Evolutionary conservation across 2,797 vertebrate genomes (phyloP).

Genomic region (Anableps anableps): DNA sequence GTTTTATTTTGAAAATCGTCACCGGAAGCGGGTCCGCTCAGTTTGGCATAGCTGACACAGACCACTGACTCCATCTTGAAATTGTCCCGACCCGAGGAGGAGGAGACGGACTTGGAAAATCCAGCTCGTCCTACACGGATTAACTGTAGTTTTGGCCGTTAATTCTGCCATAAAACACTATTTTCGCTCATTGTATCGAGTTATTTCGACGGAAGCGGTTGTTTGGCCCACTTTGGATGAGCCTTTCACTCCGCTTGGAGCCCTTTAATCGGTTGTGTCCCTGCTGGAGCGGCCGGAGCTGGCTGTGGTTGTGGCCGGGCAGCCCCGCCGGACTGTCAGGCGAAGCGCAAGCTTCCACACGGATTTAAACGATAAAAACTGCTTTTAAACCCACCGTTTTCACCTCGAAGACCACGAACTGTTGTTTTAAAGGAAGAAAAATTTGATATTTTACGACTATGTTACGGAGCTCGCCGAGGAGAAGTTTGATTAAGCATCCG

Average conservation of each 20-base stretch:
- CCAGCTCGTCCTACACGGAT: constrained; percentile 58
- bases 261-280: constrained; percentile 46
- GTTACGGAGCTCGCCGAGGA: constrained; percentile 40
- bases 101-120: constrained; percentile 64
- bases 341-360: constrained; percentile 19
- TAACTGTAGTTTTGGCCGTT: constrained; percentile 17
- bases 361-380: constrained; percentile 34
- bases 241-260: constrained; percentile 28
- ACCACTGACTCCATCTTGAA: constrained; percentile 79
- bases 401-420: fast-evolving
- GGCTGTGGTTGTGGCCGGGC: constrained; percentile 55
- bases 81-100: constrained; percentile 72
- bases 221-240: constrained; percentile 44
- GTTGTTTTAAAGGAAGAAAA: fast-evolving
- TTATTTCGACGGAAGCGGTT: constrained; percentile 12
- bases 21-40: background rate
- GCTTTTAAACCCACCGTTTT: fast-evolving
- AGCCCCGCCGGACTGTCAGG: constrained; percentile 41
- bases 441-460: constrained; percentile 31
- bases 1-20: constrained; percentile 40
- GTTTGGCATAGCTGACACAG: constrained; percentile 5
- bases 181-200: constrained; percentile 2
- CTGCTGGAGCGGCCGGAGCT: constrained; percentile 60
- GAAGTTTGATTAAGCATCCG: constrained; percentile 66
- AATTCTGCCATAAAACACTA: background rate